These are phyloP conservation scores for Picathartes gymnocephalus DNA, from an alignment of 2,113 vertebrate genomes.

Conservation along the genomic window DNA sequence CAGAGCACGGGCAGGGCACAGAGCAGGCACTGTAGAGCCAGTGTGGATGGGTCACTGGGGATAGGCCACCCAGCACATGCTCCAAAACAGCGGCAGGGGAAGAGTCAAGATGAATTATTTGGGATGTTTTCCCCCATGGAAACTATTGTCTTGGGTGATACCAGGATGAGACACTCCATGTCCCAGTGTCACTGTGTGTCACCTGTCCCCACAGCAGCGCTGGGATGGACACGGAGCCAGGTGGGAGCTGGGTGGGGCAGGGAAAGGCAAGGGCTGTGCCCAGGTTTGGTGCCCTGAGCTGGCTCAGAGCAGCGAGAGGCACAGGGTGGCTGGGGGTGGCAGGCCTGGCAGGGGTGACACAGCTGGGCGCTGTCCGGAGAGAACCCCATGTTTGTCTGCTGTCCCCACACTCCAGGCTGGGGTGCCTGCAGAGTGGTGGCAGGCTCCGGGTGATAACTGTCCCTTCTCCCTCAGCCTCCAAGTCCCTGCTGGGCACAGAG, in stretches of 20 bases:
- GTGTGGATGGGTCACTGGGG: not conserved
- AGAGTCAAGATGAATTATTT: not conserved
- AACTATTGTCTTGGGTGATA: fast-evolving
- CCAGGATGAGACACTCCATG: not conserved
- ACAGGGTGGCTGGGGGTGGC: not conserved
- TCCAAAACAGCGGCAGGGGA: not conserved
- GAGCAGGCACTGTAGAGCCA: fast-evolving
- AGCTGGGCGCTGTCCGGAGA: fast-evolving
- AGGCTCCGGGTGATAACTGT: fast-evolving
- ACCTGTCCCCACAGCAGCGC: not conserved
- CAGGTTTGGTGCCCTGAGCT: not conserved
- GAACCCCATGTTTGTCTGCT: not conserved
- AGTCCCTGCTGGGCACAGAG: fast-evolving
- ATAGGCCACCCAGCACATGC: fast-evolving
- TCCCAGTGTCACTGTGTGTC: fast-evolving
- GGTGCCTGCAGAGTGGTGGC: not conserved
- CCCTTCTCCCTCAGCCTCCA: not conserved
- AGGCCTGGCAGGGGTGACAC: not conserved
- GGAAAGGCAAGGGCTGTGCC: not conserved
- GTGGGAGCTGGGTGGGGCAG: not conserved
- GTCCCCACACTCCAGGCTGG: fast-evolving
- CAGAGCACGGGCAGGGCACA: fast-evolving
- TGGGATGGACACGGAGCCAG: fast-evolving
- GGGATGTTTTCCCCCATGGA: not conserved
- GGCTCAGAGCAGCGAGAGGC: not conserved